Percentiles rank a stretch among this genome's conserved stretches.
These are phyloP conservation scores for Tortrix viridana DNA, from an alignment of 2,888 invertebrate genomes.

Conservation along the genomic window DNA sequence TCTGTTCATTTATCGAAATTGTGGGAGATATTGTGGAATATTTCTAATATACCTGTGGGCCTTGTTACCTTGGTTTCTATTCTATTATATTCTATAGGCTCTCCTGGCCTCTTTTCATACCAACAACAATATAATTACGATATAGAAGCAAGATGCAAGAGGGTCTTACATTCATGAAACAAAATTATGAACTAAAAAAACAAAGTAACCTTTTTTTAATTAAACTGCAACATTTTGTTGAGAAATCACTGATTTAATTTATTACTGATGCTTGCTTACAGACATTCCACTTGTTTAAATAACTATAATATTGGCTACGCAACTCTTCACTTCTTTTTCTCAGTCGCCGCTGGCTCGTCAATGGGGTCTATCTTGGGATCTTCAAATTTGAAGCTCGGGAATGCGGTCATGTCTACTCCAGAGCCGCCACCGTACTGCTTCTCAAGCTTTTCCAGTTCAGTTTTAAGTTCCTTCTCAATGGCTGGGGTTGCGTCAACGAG, in stretches of 20 bases:
- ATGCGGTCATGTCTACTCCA: slow-evolving; percentile 94
- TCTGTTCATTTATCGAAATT: no score
- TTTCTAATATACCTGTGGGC: no score
- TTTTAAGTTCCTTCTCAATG: slow-evolving; percentile 88
- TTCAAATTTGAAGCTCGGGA: slow-evolving; percentile 93
- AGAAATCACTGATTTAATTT: slow-evolving; percentile 27
- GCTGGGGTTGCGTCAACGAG: slow-evolving; percentile 92
- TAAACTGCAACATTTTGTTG: slow-evolving; percentile 20
- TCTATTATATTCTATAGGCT: no score
- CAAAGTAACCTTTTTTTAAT: background rate
- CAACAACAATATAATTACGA: no score
- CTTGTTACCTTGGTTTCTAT: no score
- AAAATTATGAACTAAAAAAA: background rate
- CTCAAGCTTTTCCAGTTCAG: slow-evolving; percentile 92
- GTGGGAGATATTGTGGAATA: no score
- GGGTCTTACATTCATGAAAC: no score
- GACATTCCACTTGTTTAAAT: slow-evolving; percentile 30
- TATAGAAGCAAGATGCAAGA: no score
- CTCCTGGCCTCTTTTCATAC: no score
- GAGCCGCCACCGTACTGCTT: slow-evolving; percentile 90
- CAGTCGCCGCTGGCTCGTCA: slow-evolving; percentile 63
- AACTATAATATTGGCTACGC: slow-evolving; percentile 36
- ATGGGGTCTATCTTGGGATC: slow-evolving; percentile 89
- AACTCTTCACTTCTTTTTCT: slow-evolving; percentile 62
- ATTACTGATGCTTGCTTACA: slow-evolving; percentile 15